These are phyloP conservation scores for Rhodinocichla rosea DNA, from an alignment of 2,113 vertebrate species.

Conservation along the genomic window DNA sequence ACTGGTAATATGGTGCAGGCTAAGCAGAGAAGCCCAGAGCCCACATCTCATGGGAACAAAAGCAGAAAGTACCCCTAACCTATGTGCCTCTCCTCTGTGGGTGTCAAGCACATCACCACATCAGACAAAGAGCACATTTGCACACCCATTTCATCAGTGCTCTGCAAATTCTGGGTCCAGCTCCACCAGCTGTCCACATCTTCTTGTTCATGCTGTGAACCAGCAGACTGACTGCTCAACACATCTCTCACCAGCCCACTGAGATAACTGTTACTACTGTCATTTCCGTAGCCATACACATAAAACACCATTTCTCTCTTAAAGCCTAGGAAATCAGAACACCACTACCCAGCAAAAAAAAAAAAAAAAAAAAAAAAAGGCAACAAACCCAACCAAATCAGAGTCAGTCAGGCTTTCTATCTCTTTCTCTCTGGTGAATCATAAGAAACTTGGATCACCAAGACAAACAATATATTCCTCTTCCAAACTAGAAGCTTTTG, in stretches of 20 bases:
- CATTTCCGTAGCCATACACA: not conserved
- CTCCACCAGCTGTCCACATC: not conserved
- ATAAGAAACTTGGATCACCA: not conserved
- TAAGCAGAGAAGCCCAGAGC: not conserved
- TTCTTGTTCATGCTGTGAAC: not conserved
- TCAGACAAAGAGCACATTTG: not conserved
- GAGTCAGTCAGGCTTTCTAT: not conserved
- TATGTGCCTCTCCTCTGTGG: not conserved
- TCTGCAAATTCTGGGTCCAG: not conserved
- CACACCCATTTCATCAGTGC: not conserved
- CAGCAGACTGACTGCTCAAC: rapidly evolving
- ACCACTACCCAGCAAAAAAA: not conserved
- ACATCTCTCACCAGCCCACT: not conserved
- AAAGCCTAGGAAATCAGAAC: not conserved
- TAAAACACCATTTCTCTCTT: not conserved
- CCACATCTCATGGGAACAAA: not conserved
- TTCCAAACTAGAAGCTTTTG: not conserved
- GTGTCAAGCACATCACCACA: not conserved
- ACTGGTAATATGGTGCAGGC: not conserved
- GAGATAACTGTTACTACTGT: not conserved
- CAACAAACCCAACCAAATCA: not conserved
- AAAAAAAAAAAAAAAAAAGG: no score
- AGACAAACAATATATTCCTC: not conserved
- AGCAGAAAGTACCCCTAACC: not conserved
- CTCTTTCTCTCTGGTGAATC: not conserved